These are phyloP conservation scores for Sinodicranocentrus sp. DNA, from an alignment of 2,888 invertebrate species.

Conservation along the genomic window DNA sequence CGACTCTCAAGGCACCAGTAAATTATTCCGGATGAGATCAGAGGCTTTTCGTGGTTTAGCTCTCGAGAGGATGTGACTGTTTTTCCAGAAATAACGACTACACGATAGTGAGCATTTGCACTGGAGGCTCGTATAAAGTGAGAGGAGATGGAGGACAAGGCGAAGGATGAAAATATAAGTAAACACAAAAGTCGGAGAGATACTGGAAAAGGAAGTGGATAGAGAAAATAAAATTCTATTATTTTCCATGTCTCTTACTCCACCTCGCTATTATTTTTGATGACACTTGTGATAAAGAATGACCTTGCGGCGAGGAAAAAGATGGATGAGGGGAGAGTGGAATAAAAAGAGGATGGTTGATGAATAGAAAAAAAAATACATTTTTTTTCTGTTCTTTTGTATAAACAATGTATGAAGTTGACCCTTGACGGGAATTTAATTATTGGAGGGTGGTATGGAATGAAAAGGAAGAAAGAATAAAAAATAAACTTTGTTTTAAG, in stretches of 20 bases:
- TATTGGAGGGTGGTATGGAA: neutral
- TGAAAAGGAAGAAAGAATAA: too few species aligned
- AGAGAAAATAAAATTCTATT: conserved; percentile 42
- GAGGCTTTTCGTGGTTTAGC: conserved; percentile 26
- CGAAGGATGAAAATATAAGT: too few species aligned
- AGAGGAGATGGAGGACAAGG: too few species aligned
- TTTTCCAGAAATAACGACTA: neutral
- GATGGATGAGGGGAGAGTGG: neutral
- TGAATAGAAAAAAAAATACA: neutral
- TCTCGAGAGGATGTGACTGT: conserved; percentile 26
- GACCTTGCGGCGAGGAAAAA: conserved; percentile 5
- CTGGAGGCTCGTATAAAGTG: too few species aligned
- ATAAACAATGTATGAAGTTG: neutral
- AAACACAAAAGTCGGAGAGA: too few species aligned
- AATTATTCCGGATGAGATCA: conserved; percentile 47
- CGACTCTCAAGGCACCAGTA: conserved; percentile 38
- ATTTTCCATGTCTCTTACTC: conserved; percentile 23
- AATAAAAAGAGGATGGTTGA: neutral
- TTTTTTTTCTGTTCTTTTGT: neutral
- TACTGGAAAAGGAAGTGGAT: too few species aligned
- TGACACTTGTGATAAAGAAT: conserved; percentile 30
- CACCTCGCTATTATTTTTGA: conserved; percentile 19
- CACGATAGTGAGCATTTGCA: too few species aligned
- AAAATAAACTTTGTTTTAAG: conserved; percentile 3
- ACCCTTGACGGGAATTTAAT: conserved; percentile 3